Percentiles rank a stretch among this genome's conserved stretches.
Conservation (phyloP, 2,888 invertebrate genomes). For the Celastrina argiolus region DNA sequence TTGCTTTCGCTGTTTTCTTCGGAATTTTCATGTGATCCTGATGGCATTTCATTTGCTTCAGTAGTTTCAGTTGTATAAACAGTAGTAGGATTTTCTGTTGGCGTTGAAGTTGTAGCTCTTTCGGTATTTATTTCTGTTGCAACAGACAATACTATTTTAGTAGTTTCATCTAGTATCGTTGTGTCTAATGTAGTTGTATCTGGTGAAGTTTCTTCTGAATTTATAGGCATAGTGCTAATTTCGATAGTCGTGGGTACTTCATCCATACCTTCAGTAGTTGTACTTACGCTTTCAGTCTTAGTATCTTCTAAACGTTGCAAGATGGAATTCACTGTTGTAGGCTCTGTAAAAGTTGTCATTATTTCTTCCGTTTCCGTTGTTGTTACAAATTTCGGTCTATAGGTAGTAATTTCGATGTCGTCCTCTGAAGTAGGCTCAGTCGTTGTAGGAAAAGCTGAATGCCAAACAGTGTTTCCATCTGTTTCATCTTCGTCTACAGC, state of each 20-base stretch:
- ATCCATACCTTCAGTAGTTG: constrained; percentile 35
- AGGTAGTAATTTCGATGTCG: constrained; percentile 61
- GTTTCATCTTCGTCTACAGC: constrained; percentile 29
- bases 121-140: constrained; percentile 59
- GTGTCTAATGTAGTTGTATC: constrained; percentile 34
- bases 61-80: constrained; percentile 45
- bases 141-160: constrained; percentile 52
- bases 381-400: constrained; percentile 58
- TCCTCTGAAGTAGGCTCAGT: constrained; percentile 48
- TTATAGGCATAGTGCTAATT: constrained; percentile 29
- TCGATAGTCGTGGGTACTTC: not conserved
- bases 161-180: constrained; percentile 36
- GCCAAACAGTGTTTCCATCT: constrained; percentile 49
- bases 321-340: constrained; percentile 51
- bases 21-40: constrained; percentile 37
- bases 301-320: constrained; percentile 54
- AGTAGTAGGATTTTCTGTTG: constrained; percentile 35
- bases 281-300: constrained; percentile 22
- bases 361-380: constrained; percentile 53
- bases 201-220: constrained; percentile 29
- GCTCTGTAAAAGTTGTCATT: constrained; percentile 50
- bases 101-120: constrained; percentile 34
- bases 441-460: constrained; percentile 52
- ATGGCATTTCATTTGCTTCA: constrained; percentile 48
- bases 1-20: constrained; percentile 62